Conservation (phyloP, 1,140 invertebrate species). For the Danaus plexippus region DNA sequence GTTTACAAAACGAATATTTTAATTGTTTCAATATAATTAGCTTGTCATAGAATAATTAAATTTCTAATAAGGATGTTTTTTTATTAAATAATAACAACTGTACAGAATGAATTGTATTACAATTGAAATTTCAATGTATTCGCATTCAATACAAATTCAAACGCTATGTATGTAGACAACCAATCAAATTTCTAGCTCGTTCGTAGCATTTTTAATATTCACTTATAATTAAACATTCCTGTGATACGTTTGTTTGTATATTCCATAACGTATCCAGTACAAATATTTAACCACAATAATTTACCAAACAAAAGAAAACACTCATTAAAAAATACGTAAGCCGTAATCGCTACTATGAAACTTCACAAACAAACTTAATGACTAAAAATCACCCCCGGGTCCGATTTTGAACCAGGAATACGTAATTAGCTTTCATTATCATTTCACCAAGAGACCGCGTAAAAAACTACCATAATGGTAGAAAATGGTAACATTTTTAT, state of each 20-base stretch:
- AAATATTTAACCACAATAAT: no score
- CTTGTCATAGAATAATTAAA: slow-evolving; percentile 4
- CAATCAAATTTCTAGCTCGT: no score
- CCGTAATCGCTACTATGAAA: slow-evolving; percentile 13
- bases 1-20: neutral
- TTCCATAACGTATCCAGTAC: no score
- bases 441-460: slow-evolving; percentile 15
- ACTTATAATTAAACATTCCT: no score
- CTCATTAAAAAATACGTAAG: slow-evolving; percentile 15
- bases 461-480: slow-evolving; percentile 17
- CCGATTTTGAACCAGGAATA: slow-evolving; percentile 21
- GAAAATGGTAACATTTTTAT: slow-evolving; percentile 9
- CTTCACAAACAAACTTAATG: slow-evolving; percentile 19
- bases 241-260: no score
- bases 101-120: no score
- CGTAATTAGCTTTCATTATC: slow-evolving; percentile 24
- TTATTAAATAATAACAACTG: neutral
- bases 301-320: slow-evolving; percentile 6
- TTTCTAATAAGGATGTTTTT: neutral
- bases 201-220: no score
- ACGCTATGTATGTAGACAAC: no score
- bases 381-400: slow-evolving; percentile 20
- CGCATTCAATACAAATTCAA: no score
- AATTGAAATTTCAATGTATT: no score
- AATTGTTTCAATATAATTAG: slow-evolving; percentile 1